Percentiles rank a stretch among this genome's conserved stretches.
Conservation (phyloP, 1,140 invertebrate genomes). For the Nylanderia fulva region DNA sequence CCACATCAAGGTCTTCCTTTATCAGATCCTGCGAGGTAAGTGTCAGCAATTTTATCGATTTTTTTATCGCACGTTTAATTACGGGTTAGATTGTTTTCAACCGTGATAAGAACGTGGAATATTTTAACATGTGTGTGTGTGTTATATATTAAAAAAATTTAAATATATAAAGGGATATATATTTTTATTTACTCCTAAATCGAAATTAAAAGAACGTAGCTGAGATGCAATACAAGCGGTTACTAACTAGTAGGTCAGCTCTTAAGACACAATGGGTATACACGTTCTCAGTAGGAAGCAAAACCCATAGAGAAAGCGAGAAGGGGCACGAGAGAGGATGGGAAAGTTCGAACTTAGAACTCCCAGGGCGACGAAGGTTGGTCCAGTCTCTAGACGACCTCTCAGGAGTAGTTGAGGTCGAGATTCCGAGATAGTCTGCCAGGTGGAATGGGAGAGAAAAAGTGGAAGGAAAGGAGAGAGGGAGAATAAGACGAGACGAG, state of each 20-base stretch:
- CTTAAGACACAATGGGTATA: conserved; percentile 23
- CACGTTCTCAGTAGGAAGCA: neutral
- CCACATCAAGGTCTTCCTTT: conserved; percentile 99
- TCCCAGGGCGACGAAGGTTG: conserved; percentile 18
- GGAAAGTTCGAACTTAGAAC: conserved; percentile 39
- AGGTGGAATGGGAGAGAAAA: conserved; percentile 3
- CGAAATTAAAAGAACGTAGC: neutral
- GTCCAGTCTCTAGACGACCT: conserved; percentile 38
- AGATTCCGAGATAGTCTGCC: conserved; percentile 55
- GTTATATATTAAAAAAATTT: neutral
- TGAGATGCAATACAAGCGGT: neutral
- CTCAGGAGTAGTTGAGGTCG: conserved; percentile 55
- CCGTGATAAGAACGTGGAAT: neutral
- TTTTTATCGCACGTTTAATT: conserved; percentile 9
- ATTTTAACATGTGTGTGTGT: neutral
- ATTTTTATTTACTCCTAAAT: neutral
- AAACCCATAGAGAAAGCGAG: conserved; percentile 6
- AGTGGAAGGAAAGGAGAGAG: neutral
- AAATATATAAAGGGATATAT: neutral
- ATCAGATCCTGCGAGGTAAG: conserved; percentile 99
- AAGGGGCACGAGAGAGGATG: neutral
- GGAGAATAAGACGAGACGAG: conserved; percentile 27
- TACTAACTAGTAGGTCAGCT: neutral
- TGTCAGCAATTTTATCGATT: conserved; percentile 61
- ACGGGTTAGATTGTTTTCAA: neutral